Evolutionary conservation across 2,888 invertebrate species (phyloP), one percentile per base, ranked within the genome.

Genomic region (Lysandra bellargus): DNA sequence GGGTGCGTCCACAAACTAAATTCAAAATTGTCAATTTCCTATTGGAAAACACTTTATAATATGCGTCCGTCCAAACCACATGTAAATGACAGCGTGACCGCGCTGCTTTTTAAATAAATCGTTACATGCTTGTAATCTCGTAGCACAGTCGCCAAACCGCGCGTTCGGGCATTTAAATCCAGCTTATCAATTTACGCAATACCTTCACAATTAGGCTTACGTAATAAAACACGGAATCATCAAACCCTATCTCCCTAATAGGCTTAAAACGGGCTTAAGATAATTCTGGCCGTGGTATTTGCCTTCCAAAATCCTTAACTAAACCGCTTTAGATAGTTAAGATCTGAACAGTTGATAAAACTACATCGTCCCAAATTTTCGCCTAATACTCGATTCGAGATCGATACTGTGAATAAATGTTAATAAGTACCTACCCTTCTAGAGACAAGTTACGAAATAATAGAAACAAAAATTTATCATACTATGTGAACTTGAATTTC

Each of bases 321-420:
- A 75, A 49, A 49, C 75, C 75, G 30, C 75, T 75, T 30, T 75
- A 49, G 75, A 75, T 75, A 75, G 75, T 75, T 75, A 49, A 75
- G 75, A 75, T 75, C 49, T 49, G 49, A 75, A 75, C 12, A 17
- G 49, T 23, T 49, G 49, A 75, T 75, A 75, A 49, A 23, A 75
- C 49, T 44, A 23, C 2, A 49, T 49, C 17, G 44, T 3, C 69
- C 33, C 33, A 69, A 69, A 33, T 69, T 69, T 69, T 37, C 69
- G 33, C 37, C 17, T 69, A 12, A 64, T 64, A 30, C 64, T 30
- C 64, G 7, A 69, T 30, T 60, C n/a, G 9, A 69, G 30, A 69
- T 69, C 30, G 12, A 69, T 33, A 69, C 33, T 69, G 33, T 23
- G 23, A 23, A 23, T 23, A 23, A 23, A 23, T 23, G 30, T 33